These are phyloP conservation scores for Polietes domitor DNA, from an alignment of 2,888 invertebrate genomes.

Conservation along the genomic window DNA sequence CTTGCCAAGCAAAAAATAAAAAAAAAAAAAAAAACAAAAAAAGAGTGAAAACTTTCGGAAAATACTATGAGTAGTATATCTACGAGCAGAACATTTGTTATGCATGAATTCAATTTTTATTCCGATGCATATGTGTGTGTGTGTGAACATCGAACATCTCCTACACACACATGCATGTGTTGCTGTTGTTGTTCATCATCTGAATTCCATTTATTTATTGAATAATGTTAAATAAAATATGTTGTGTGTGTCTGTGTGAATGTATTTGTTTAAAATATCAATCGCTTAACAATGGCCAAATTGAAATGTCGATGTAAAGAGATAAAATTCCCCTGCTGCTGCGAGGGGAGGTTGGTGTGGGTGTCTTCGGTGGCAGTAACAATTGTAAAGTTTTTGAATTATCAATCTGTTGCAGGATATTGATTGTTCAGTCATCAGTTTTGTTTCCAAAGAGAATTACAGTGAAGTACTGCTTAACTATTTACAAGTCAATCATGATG, in stretches of 20 bases:
- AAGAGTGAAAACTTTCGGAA: constrained; percentile 6
- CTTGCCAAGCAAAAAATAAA: not conserved
- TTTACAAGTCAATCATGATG: too few species aligned
- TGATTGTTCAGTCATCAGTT: not conserved
- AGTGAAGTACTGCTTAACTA: too few species aligned
- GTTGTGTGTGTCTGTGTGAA: not conserved
- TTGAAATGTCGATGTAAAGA: not conserved
- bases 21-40: not conserved
- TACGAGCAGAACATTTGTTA: constrained; percentile 17
- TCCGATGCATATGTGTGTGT: not conserved
- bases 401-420: not conserved
- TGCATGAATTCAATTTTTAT: constrained; percentile 27
- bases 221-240: constrained; percentile 24
- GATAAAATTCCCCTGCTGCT: not conserved
- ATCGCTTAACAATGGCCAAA: constrained; percentile 15
- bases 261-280: constrained; percentile 9
- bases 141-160: too few species aligned
- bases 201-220: constrained; percentile 24
- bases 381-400: not conserved
- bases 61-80: constrained; percentile 1
- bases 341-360: too few species aligned
- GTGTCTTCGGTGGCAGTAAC: not conserved
- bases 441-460: too few species aligned
- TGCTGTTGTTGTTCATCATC: constrained; percentile 9
- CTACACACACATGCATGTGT: constrained; percentile 3